A percentile compares a stretch with the other conserved stretches of the same genome.
Conservation (phyloP, 2,113 vertebrate species). For the Orycteropus afer region DNA sequence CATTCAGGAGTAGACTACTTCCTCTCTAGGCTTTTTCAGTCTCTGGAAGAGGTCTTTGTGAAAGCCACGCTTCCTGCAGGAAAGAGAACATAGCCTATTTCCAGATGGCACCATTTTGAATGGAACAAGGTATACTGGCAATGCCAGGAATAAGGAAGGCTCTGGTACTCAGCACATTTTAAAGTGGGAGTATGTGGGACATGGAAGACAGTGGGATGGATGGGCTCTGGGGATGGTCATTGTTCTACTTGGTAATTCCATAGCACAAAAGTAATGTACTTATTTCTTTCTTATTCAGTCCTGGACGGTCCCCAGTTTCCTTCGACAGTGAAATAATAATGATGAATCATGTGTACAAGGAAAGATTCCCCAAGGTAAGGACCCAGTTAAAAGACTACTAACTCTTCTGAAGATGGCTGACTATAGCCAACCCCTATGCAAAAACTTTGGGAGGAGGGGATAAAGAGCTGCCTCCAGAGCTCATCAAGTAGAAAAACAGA, state of each 20-base stretch:
- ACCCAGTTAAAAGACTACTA: slow-evolving; percentile 47
- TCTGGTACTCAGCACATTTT: not conserved
- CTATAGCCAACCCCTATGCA: not conserved
- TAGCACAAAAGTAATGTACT: slow-evolving; percentile 24
- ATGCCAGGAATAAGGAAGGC: slow-evolving; percentile 3
- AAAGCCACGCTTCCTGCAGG: slow-evolving; percentile 14
- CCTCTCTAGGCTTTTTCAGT: not conserved
- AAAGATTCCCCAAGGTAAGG: slow-evolving; percentile 98
- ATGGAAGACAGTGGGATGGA: not conserved
- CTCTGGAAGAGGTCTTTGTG: not conserved
- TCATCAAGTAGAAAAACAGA: not conserved
- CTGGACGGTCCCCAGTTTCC: slow-evolving; percentile 95
- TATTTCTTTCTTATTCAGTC: slow-evolving; percentile 88
- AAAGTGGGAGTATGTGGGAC: not conserved
- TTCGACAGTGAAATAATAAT: slow-evolving; percentile 99
- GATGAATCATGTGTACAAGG: slow-evolving; percentile 99
- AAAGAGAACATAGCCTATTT: not conserved
- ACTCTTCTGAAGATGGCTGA: not conserved
- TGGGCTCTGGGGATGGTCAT: not conserved
- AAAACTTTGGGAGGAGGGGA: not conserved
- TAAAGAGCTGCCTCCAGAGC: not conserved
- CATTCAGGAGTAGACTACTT: not conserved
- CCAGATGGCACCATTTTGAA: slow-evolving; percentile 34
- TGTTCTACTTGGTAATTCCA: not conserved
- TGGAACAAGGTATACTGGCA: not conserved